Evolutionary conservation across 2,797 vertebrate species (phyloP), one percentile per base, ranked within the genome.

Genomic region (Peromyscus attwateri): DNA sequence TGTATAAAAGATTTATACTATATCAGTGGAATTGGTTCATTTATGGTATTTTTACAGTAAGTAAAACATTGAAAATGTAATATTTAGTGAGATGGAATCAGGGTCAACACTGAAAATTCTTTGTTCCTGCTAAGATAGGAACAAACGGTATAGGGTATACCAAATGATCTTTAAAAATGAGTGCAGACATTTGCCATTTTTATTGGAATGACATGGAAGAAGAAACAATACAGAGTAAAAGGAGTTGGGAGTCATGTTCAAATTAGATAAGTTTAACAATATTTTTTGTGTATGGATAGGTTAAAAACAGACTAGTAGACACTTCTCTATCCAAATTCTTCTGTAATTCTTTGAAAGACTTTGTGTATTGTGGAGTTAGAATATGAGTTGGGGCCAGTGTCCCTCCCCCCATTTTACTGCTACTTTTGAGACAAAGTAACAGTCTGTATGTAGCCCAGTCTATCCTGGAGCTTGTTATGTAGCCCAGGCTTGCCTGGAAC

Each of bases 41-140:
- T 91, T 96, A 55, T 27, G 62, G 46, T 93, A 97, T 94, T 49
- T 87, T 97, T 87, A 7, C 66, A 97, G 70, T 92, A 95, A 87
- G 80, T 57, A 97, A 84, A 97, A 49, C 55, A 92, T 98, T 93
- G 76, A 92, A 96, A 98, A 96, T 43, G 55, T 90, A 92, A 90
- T 75, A 82, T 16, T 57, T 57, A 81, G 5, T 91, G 68, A 23
- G 71, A 76, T 92, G 96, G 37, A 98, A 95, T 97, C 96, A 91
- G 13, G 43, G 27, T 92, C 43, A 95, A 89, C 83, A 52, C 1
- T 87, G 14, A 94, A 64, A 14, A 55, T 37, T 95, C 25, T 98
- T 52, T 96, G 21, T 98, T 55, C 52, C 84, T 97, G 87, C 62
- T 43, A 75, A 82, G 80, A 43, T 94, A 64, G 52, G 37, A 93